A percentile compares a stretch with the other conserved stretches of the same genome.
Evolutionary conservation across 2,113 vertebrate species (phyloP).

Genomic region (Trachemys scripta): DNA sequence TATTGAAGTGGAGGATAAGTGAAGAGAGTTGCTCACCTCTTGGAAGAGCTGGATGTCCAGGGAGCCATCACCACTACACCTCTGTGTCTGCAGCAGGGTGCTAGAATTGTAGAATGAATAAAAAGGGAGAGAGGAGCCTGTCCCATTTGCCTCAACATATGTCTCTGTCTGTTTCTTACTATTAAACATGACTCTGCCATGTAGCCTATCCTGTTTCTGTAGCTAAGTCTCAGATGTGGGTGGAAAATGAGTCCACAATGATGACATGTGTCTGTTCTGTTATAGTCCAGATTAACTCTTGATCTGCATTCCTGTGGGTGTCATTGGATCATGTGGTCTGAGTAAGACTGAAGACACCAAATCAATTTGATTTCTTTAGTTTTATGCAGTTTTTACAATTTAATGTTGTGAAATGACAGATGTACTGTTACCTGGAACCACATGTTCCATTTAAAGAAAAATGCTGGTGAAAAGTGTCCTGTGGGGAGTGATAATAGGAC

Average conservation of each 20-base stretch:
- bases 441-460: constrained; percentile 17
- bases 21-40: rapidly evolving
- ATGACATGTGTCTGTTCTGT: not conserved
- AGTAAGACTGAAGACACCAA: constrained; percentile 31
- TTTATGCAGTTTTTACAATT: constrained; percentile 14
- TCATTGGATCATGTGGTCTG: not conserved
- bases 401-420: constrained; percentile 36
- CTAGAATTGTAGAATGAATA: not conserved
- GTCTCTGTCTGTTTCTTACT: not conserved
- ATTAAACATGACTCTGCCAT: not conserved
- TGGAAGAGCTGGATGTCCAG: not conserved
- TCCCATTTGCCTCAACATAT: not conserved
- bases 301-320: not conserved
- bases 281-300: not conserved
- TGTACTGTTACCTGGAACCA: not conserved
- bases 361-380: constrained; percentile 31
- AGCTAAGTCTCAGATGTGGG: not conserved
- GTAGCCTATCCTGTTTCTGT: not conserved
- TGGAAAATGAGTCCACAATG: not conserved
- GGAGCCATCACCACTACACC: not conserved
- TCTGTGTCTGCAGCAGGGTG: not conserved
- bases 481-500: constrained; percentile 40
- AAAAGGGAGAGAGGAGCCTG: not conserved
- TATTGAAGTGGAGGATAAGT: not conserved
- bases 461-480: constrained; percentile 39